Base-by-base conservation (phyloP, 2,888 invertebrate genomes). In the Embidobia sp. region DNA sequence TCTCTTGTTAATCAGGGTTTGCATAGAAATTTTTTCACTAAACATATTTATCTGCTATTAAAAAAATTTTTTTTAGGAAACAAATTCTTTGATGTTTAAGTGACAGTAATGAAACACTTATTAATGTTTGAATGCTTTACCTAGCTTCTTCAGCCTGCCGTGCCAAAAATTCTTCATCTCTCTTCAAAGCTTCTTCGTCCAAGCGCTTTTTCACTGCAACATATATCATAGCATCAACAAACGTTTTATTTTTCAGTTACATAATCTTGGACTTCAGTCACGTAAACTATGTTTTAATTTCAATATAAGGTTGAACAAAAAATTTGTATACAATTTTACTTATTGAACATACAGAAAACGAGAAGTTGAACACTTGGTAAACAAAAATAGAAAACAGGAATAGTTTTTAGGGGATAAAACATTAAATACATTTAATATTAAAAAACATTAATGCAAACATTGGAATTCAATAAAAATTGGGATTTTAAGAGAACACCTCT, bases 131-230 rank as follows among this genome's bases (percentile, higher is more conserved):
- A 49, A 29, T 37, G 4, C n/a, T 66, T 81, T 79, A 87, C 87
- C 83, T 85, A 6, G 87, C 84, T 77, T 87, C 84, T 37, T 84
- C 85, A 37, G 75, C 75, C 46, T 76, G 69, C 10, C 69, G 69
- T 8, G 82, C 80, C 13, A 87, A 81, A 26, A 84, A 87, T 33
- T 82, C 82, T 42, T 87, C 83, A 13, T 84, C 84, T 64, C 79
- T 83, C 29, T 59, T 81, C 5, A 82, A 70, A 8, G 86, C 84
- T 53, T 86, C 86, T 19, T 84, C 83, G 27, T 84, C 86, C 0
- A 85, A 81, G 3, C 79, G 63, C 10, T 84, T 83, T 74, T 76
- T 85, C 70, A 86, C 87, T 87, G 81, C 13, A 85, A 84, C 16
- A 53, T 10, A 40, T 0, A 40, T 37, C 3, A 40, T 42, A 26